Conservation (phyloP, 2,888 invertebrate species). For the Macrosiphum euphorbiae region DNA sequence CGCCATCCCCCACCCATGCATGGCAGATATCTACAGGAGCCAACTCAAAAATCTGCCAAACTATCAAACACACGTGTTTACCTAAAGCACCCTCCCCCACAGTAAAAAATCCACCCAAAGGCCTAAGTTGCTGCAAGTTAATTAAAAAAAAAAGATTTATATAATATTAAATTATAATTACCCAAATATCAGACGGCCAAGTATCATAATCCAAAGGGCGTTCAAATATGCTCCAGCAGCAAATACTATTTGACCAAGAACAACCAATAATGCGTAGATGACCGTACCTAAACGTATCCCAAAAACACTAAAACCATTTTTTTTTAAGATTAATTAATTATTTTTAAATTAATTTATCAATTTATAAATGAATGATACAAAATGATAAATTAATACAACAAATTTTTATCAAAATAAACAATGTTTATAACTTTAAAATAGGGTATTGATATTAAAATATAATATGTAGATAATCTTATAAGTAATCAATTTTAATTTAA, state of each 20-base stretch:
- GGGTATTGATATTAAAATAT: not conserved
- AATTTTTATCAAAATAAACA: not conserved
- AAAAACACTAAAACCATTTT: constrained; percentile 79
- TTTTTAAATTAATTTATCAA: not conserved
- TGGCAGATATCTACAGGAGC: too few species aligned
- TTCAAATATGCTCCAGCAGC: constrained; percentile 86
- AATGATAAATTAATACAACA: not conserved
- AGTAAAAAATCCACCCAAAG: too few species aligned
- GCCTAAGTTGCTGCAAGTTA: too few species aligned
- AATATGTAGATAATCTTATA: not conserved
- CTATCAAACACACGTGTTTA: too few species aligned
- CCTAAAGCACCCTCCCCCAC: too few species aligned
- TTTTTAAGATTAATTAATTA: not conserved
- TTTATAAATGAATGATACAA: not conserved
- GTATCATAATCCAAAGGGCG: constrained; percentile 88
- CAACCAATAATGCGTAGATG: constrained; percentile 88
- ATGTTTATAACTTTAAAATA: not conserved
- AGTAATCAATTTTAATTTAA: not conserved
- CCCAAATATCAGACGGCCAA: constrained; percentile 96
- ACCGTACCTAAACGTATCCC: constrained; percentile 93
- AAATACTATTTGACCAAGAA: constrained; percentile 90
- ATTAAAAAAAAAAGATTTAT: too few species aligned
- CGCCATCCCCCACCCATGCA: too few species aligned
- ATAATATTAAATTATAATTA: constrained; percentile 70
- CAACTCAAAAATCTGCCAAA: too few species aligned